Percentiles rank a stretch among this genome's conserved stretches.
phyloP scores from a whole-genome alignment of 1,140 invertebrate genomes.

The Cheumatopsyche charites region DNA sequence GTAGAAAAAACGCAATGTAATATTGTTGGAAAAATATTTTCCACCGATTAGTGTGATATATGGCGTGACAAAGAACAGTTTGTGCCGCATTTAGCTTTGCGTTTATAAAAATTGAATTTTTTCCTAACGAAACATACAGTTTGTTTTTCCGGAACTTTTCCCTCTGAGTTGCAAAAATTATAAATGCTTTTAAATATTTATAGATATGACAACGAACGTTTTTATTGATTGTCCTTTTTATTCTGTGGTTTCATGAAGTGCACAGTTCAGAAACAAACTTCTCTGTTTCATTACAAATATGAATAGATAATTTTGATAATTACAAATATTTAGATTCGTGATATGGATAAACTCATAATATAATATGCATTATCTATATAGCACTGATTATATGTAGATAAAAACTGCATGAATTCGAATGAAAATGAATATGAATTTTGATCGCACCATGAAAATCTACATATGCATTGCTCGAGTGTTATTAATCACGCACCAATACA shows the following conservation, averaged over 20 bases:
- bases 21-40: constrained; percentile 19
- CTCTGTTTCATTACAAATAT: too few species aligned
- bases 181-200: too few species aligned
- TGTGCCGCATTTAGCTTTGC: constrained; percentile 30
- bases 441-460: constrained; percentile 5
- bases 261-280: too few species aligned
- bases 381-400: too few species aligned
- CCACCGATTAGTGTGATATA: constrained; percentile 15
- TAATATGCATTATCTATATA: too few species aligned
- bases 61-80: constrained; percentile 28
- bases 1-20: constrained; percentile 11
- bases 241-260: too few species aligned
- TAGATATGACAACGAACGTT: too few species aligned
- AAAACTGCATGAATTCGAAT: not conserved
- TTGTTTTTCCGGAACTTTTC: constrained; percentile 11
- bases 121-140: constrained; percentile 4
- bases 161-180: too few species aligned
- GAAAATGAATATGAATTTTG: constrained; percentile 2
- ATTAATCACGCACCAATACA: constrained; percentile 35
- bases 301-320: too few species aligned
- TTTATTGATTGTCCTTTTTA: too few species aligned
- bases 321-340: too few species aligned
- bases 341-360: too few species aligned
- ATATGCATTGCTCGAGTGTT: not conserved
- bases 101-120: constrained; percentile 26